Percentiles rank a stretch among this genome's conserved stretches.
Evolutionary conservation across 2,797 vertebrate species (phyloP).

Genomic region (Cephalopachus bancanus): DNA sequence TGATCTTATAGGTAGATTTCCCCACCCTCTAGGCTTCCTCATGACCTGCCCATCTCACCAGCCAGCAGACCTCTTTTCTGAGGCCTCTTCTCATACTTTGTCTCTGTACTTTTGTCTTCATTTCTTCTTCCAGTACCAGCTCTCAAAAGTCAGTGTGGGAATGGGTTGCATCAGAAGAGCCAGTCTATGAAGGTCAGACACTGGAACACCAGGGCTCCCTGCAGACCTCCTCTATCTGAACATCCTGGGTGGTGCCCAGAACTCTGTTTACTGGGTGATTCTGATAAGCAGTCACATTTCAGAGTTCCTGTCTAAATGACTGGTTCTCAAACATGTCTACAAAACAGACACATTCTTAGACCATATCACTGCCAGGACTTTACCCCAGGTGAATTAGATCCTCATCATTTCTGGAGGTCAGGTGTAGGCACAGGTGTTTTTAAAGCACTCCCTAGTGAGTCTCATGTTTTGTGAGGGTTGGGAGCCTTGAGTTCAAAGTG

Average conservation of each 20-base stretch:
- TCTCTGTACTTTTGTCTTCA: not conserved
- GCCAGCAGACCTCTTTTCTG: not conserved
- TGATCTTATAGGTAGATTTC: not conserved
- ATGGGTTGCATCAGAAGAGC: not conserved
- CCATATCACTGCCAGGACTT: not conserved
- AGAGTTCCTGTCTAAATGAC: not conserved
- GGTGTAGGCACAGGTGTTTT: not conserved
- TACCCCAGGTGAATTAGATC: not conserved
- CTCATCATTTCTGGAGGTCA: not conserved
- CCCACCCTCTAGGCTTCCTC: not conserved
- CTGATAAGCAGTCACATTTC: not conserved
- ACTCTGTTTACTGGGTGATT: conserved; percentile 10
- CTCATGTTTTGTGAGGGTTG: not conserved
- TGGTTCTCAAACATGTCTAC: not conserved
- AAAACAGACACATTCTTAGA: not conserved
- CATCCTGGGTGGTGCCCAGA: not conserved
- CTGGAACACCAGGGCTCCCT: not conserved
- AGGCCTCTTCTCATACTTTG: not conserved
- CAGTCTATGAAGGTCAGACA: not conserved
- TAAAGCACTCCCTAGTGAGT: not conserved
- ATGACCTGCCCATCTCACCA: not conserved
- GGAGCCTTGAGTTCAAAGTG: not conserved
- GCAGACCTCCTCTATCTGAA: not conserved
- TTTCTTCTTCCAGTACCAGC: not conserved
- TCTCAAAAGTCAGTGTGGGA: conserved; percentile 11